These are phyloP conservation scores for Seira sanloemensis DNA, from an alignment of 2,888 invertebrate species.

Conservation along the genomic window DNA sequence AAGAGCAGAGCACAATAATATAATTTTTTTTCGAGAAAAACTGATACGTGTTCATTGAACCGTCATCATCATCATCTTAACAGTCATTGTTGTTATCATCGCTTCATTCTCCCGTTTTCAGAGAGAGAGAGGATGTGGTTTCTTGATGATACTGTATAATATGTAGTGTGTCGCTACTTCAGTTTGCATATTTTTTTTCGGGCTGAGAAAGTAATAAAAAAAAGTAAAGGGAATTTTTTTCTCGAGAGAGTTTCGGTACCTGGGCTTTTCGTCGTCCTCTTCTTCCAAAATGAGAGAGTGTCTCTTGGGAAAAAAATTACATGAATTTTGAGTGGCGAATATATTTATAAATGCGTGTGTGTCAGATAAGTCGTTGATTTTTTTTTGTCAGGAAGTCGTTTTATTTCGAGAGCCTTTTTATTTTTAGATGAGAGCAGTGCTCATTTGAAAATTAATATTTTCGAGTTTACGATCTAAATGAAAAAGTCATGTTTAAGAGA, in stretches of 20 bases:
- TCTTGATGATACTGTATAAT: background rate
- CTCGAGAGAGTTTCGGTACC: background rate
- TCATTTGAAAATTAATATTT: no score
- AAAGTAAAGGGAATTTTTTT: background rate
- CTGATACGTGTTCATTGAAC: conserved; percentile 65
- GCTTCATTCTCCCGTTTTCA: background rate
- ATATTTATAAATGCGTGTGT: no score
- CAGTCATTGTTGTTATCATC: conserved; percentile 28
- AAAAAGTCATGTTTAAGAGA: conserved; percentile 52
- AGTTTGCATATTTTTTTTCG: background rate
- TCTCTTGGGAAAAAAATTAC: background rate
- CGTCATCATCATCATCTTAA: conserved; percentile 41
- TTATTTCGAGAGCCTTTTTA: background rate
- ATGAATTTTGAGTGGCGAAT: no score
- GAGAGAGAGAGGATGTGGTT: conserved; percentile 5
- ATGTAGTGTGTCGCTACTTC: no score
- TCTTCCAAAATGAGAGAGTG: background rate
- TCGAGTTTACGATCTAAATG: no score
- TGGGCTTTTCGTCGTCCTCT: no score
- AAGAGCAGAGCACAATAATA: background rate
- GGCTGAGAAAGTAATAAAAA: background rate
- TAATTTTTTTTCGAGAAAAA: conserved; percentile 24
- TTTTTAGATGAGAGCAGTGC: background rate
- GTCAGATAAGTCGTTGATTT: background rate
- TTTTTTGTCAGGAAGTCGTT: background rate